Base-by-base conservation (phyloP, 1,140 invertebrate species). In the Hylyphantes graminicola region DNA sequence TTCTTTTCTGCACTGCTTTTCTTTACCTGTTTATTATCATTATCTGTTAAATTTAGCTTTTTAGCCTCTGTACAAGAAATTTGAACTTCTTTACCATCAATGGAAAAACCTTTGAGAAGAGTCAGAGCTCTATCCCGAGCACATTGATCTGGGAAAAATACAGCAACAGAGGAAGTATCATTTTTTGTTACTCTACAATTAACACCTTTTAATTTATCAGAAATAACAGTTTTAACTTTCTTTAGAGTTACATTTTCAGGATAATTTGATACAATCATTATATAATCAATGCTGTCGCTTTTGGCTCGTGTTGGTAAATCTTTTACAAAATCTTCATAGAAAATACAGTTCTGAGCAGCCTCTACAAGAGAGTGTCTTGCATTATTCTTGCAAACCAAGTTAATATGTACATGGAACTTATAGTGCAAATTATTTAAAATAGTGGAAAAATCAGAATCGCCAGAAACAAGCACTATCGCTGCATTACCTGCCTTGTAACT, bases 391-490 rank as follows among this genome's bases (percentile, higher is more conserved):
- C 85, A 85, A 19, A 86, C 59, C 54, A 86, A 67, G 59, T 79
- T 74, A 15, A 86, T 63, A 12, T 67, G 19, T 51, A 86, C 74
- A 51, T 83, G 48, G 12, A 79, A 19, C 35, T 79, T 68, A 57
- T 86, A 87, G 11, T 70, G 51, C 15, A 87, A 64, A 59, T 68
- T 73, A 70, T 86, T 73, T 48, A 87, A 65, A 54, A 59, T 83
- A 50, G 53, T 17, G 17, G 70, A 51, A 78, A 87, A 87, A 84
- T 87, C 86, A 17, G 79, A 86, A 68, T 87, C 87, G 5, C 87
- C 85, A 11, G 86, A 86, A 17, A 87, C 82, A 15, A 87, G 63
- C 51, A 86, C 80, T 55, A 87, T 57, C n/a, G 86, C 57, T 21
- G 70, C 63, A 8, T 17, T 55, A 19, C 35, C 13, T 59, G 50